phyloP scores from a whole-genome alignment of 2,797 vertebrate species.

The Decapterus maruadsi region DNA sequence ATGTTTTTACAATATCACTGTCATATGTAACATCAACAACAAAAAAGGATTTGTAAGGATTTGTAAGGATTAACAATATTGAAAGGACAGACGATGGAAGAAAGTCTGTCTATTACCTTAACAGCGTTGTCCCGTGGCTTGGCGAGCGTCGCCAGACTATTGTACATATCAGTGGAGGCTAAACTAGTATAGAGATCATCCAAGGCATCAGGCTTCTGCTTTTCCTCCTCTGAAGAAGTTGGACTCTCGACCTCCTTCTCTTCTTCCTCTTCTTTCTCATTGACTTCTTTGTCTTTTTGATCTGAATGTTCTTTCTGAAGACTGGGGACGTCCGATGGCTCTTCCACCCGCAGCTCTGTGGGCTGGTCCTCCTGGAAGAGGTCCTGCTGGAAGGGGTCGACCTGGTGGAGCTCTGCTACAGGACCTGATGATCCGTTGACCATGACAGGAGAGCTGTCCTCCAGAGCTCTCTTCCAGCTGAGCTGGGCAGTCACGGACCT shows the following conservation, averaged over 20 bases:
- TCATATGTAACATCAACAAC: background rate
- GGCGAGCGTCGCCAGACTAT: slow-evolving; percentile 41
- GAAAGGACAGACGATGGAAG: background rate
- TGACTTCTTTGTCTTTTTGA: slow-evolving; percentile 54
- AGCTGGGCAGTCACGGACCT: slow-evolving; percentile 87
- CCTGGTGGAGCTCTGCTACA: slow-evolving; percentile 62
- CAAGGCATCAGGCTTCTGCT: slow-evolving; percentile 74
- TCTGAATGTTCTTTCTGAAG: slow-evolving; percentile 63
- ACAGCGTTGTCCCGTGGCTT: slow-evolving; percentile 69
- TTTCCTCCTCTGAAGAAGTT: slow-evolving; percentile 85
- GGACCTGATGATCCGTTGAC: slow-evolving; percentile 89
- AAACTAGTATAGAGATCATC: slow-evolving; percentile 81
- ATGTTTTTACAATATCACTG: background rate
- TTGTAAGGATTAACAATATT: too few species aligned
- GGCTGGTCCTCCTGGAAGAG: slow-evolving; percentile 71
- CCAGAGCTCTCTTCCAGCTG: slow-evolving; percentile 90
- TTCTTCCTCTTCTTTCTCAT: slow-evolving; percentile 64
- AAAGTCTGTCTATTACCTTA: slow-evolving; percentile 47
- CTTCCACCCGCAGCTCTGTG: slow-evolving; percentile 73
- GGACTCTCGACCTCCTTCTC: slow-evolving; percentile 83
- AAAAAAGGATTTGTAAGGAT: too few species aligned
- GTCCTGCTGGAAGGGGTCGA: slow-evolving; percentile 69
- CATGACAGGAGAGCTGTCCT: slow-evolving; percentile 88
- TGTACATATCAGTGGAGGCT: slow-evolving; percentile 69
- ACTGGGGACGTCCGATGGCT: slow-evolving; percentile 29